Conservation (phyloP, 2,888 invertebrate genomes). For the Epirrita christyi region DNA sequence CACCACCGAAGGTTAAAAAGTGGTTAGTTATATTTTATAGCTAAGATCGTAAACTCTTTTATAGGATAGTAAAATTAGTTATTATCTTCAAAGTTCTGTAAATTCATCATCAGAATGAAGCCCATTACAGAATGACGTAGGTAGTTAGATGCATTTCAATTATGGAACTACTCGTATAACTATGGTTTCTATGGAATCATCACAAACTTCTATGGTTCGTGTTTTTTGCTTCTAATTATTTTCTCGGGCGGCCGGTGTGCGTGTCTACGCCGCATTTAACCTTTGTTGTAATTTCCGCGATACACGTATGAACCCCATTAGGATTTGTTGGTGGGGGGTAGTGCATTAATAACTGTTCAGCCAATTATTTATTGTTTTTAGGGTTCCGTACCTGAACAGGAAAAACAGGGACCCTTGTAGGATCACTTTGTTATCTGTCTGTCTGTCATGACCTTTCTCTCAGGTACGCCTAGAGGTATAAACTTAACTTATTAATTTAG, state of each 20-base stretch:
- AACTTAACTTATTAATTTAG: too few relatives aligned
- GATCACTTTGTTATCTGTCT: too few relatives aligned
- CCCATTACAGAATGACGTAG: neutral
- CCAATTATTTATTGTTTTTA: conserved; percentile 29
- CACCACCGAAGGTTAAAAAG: conserved; percentile 15
- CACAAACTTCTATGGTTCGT: neutral
- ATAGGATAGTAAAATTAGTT: conserved; percentile 24
- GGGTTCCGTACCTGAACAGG: too few relatives aligned
- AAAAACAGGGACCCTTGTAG: too few relatives aligned
- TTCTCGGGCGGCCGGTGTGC: conserved; percentile 53
- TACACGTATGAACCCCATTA: conserved; percentile 56
- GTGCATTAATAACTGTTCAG: conserved; percentile 48
- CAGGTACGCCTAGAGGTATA: too few relatives aligned
- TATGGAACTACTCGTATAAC: too few relatives aligned
- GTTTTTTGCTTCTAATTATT: conserved; percentile 45
- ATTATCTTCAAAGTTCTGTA: conserved; percentile 20
- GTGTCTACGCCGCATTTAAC: conserved; percentile 66
- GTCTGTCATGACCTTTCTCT: too few relatives aligned
- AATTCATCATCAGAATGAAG: conserved; percentile 5
- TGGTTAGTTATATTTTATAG: conserved; percentile 26
- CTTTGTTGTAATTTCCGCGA: conserved; percentile 67
- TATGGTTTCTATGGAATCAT: conserved; percentile 2
- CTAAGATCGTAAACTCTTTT: conserved; percentile 22
- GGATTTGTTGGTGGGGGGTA: conserved; percentile 44
- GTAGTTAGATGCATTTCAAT: too few relatives aligned